These are phyloP conservation scores for Peromyscus attwateri DNA, from an alignment of 2,797 vertebrate genomes.

Conservation along the genomic window DNA sequence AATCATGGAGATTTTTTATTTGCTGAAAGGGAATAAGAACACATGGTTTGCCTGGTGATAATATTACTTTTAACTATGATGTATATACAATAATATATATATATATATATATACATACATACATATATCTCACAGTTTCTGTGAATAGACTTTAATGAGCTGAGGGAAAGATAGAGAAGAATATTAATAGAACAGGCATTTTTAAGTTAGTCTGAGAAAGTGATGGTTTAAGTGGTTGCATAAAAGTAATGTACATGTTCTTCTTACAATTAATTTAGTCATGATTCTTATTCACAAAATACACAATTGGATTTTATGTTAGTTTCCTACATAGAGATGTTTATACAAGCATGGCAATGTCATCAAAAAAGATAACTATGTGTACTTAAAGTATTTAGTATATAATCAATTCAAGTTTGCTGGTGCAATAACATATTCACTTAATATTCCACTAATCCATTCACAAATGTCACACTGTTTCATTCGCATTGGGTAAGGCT, in stretches of 20 bases:
- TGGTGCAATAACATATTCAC: conserved; percentile 78
- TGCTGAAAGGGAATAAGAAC: conserved; percentile 9
- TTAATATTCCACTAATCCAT: conserved; percentile 80
- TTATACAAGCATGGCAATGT: conserved; percentile 31
- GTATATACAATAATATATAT: neutral
- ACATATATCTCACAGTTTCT: neutral
- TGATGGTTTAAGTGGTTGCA: neutral
- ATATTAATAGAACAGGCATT: neutral
- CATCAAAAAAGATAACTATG: conserved; percentile 67
- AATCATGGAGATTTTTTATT: neutral
- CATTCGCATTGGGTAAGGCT: conserved; percentile 71
- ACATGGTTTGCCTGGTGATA: neutral
- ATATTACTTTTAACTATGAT: neutral
- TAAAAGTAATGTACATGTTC: conserved; percentile 75
- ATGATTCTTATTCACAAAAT: conserved; percentile 81
- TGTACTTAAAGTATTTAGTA: conserved; percentile 58
- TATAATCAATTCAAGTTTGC: conserved; percentile 81
- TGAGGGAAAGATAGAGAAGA: neutral
- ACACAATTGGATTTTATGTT: conserved; percentile 82
- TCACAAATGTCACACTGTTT: conserved; percentile 75
- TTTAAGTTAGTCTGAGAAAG: neutral
- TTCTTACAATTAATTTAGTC: conserved; percentile 81
- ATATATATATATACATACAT: neutral
- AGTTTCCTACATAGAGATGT: conserved; percentile 70
- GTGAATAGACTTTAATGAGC: neutral